Percentiles rank a stretch among this genome's conserved stretches.
These are phyloP conservation scores for Gila robusta DNA, from an alignment of 2,797 vertebrate species.

Conservation along the genomic window DNA sequence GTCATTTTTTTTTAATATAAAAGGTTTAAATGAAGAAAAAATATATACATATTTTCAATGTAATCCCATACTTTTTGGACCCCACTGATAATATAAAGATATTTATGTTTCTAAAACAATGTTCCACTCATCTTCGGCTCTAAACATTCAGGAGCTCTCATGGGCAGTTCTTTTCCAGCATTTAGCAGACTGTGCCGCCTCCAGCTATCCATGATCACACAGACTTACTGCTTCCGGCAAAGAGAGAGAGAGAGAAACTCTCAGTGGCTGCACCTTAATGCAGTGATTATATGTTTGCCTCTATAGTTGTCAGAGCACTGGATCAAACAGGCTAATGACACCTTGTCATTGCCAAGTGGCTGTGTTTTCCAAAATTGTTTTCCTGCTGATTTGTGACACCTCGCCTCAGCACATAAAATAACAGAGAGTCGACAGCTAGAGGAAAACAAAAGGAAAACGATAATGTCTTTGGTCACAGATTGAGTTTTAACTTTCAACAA, in stretches of 20 bases:
- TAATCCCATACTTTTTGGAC: neutral
- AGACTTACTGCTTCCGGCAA: constrained; percentile 37
- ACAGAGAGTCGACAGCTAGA: constrained; percentile 63
- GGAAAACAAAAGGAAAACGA: constrained; percentile 52
- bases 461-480: constrained; percentile 61
- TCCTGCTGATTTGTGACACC: constrained; percentile 87
- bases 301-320: constrained; percentile 91
- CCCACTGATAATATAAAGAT: neutral
- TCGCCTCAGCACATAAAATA: constrained; percentile 68
- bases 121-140: neutral
- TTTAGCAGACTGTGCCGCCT: constrained; percentile 44
- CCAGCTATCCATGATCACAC: constrained; percentile 44
- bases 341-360: constrained; percentile 92
- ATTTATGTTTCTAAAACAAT: neutral
- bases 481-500: constrained; percentile 59
- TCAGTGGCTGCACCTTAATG: constrained; percentile 86
- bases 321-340: constrained; percentile 94
- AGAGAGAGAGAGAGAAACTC: constrained; percentile 57
- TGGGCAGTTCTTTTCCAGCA: constrained; percentile 24
- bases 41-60: neutral
- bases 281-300: constrained; percentile 96
- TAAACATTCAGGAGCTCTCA: constrained; percentile 21
- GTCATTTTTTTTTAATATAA: neutral
- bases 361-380: constrained; percentile 90
- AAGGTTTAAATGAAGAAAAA: neutral